A percentile compares a stretch with the other conserved stretches of the same genome.
phyloP scores from a whole-genome alignment of 2,888 invertebrate genomes.

The Drosophila subquinaria region DNA sequence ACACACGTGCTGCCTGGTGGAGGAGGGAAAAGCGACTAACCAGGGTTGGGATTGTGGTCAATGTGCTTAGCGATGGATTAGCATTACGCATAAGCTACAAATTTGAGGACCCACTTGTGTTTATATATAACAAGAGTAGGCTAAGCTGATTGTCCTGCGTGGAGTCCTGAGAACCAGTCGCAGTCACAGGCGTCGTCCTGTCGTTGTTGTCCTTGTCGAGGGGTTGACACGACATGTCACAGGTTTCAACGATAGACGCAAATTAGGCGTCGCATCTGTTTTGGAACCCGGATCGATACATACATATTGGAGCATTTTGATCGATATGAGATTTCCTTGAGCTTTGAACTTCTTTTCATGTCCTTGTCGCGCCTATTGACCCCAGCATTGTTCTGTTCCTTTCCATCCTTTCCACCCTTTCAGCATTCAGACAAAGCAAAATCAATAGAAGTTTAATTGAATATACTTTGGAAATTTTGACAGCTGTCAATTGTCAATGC shows the following conservation, averaged over 20 bases:
- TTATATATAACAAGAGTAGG: not conserved
- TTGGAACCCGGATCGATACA: slow-evolving; percentile 60
- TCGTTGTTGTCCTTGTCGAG: slow-evolving; percentile 48
- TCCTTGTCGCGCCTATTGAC: slow-evolving; percentile 68
- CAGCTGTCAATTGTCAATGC: slow-evolving; percentile 68
- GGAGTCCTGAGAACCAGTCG: slow-evolving; percentile 33
- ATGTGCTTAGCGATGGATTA: slow-evolving; percentile 48
- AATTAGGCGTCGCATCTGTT: slow-evolving; percentile 75
- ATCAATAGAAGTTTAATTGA: slow-evolving; percentile 63
- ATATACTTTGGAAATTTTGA: slow-evolving; percentile 61
- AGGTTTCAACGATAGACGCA: slow-evolving; percentile 51
- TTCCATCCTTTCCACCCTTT: not conserved
- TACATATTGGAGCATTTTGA: slow-evolving; percentile 43
- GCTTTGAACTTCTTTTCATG: slow-evolving; percentile 70
- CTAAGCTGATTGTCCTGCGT: slow-evolving; percentile 17
- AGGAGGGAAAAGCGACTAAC: not conserved
- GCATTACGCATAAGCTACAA: slow-evolving; percentile 55
- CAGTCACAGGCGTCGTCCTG: not conserved
- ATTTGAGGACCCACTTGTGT: slow-evolving; percentile 38
- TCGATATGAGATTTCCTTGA: slow-evolving; percentile 70
- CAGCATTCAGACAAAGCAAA: slow-evolving; percentile 18
- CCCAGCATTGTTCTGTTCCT: slow-evolving; percentile 7
- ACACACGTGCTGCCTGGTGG: slow-evolving; percentile 54
- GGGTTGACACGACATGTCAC: slow-evolving; percentile 59
- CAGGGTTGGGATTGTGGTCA: slow-evolving; percentile 20